Evolutionary conservation across 2,888 invertebrate species (phyloP).

Genomic region (Mimachlamys varia): DNA sequence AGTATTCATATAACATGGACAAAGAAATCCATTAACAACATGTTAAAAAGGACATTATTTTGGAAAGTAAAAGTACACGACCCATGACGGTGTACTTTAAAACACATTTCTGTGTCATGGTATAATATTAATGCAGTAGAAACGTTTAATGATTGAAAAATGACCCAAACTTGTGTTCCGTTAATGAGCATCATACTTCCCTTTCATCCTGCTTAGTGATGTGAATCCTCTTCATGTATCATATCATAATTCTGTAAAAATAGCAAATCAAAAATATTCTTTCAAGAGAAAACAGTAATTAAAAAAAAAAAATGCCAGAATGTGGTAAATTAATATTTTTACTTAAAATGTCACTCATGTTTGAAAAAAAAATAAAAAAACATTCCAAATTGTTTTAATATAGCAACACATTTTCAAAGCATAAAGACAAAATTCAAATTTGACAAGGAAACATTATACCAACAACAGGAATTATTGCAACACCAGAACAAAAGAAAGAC

Average conservation of each 20-base stretch:
- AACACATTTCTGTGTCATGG: background rate
- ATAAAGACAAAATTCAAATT: no score
- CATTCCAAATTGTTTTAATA: no score
- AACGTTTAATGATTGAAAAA: background rate
- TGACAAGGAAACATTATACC: no score
- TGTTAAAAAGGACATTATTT: background rate
- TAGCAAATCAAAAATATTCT: background rate
- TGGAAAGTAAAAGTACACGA: background rate
- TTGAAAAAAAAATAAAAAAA: no score
- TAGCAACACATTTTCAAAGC: no score
- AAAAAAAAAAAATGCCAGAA: background rate
- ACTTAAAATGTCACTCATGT: no score
- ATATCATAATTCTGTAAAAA: background rate
- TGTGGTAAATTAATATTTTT: no score
- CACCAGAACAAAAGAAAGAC: no score
- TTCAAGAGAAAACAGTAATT: background rate
- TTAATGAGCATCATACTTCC: background rate
- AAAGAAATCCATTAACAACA: background rate
- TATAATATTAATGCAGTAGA: background rate
- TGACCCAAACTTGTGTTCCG: background rate
- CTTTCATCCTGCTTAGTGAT: background rate
- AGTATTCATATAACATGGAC: background rate
- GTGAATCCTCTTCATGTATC: background rate
- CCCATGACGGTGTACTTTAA: background rate
- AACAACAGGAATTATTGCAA: no score